A percentile compares a stretch with the other conserved stretches of the same genome.
These are phyloP conservation scores for Podilymbus podiceps DNA, from an alignment of 2,113 vertebrate species.

Conservation along the genomic window DNA sequence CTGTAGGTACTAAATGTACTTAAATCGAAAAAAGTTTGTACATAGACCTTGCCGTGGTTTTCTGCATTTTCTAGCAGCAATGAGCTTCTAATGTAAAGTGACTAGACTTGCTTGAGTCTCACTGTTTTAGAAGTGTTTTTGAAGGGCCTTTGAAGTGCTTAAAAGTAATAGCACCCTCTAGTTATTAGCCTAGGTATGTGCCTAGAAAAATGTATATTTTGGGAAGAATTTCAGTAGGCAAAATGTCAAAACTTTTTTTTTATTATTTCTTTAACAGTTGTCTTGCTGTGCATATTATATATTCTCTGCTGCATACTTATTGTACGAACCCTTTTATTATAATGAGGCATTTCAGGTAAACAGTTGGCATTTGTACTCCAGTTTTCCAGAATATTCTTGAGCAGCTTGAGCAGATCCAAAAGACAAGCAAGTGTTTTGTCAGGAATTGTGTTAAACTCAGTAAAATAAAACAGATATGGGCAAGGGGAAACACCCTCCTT, in stretches of 20 bases:
- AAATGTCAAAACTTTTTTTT: not conserved
- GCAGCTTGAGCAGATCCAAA: slow-evolving; percentile 12
- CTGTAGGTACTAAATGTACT: not conserved
- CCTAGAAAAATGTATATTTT: slow-evolving; percentile 30
- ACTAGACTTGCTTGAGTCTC: not conserved
- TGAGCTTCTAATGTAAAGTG: slow-evolving; percentile 3
- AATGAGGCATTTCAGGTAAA: not conserved
- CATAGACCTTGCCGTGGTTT: not conserved
- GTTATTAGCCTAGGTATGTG: slow-evolving; percentile 38
- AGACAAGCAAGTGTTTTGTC: not conserved
- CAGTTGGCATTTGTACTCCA: not conserved
- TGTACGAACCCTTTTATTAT: not conserved
- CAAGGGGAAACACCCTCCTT: slow-evolving; percentile 4
- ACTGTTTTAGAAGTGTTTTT: slow-evolving; percentile 17
- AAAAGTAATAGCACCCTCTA: slow-evolving; percentile 34
- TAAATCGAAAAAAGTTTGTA: not conserved
- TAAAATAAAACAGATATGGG: slow-evolving; percentile 48
- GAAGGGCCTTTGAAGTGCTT: slow-evolving; percentile 53
- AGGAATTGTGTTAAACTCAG: slow-evolving; percentile 36
- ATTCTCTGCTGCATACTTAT: not conserved
- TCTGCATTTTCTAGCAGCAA: not conserved
- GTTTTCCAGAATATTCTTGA: not conserved
- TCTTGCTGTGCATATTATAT: not conserved
- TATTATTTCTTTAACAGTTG: not conserved
- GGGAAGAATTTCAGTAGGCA: not conserved